Evolutionary conservation across 1,140 invertebrate species (phyloP), one percentile per base, ranked within the genome.

Genomic region (Trinorchestia longiramus): DNA sequence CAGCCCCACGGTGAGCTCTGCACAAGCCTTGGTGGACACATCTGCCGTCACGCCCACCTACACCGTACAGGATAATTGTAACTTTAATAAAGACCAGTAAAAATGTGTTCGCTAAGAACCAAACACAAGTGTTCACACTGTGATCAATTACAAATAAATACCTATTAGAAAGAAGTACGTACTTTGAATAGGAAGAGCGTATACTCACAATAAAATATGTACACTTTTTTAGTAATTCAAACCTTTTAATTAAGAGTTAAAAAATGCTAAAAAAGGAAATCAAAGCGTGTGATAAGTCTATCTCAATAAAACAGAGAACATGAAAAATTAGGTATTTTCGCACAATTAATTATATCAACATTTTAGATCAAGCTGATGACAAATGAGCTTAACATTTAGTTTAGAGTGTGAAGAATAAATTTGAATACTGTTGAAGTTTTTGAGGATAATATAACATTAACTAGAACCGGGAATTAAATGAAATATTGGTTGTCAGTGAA

Each of bases 1-100:
- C 17, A 99, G 97, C 0, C 98, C 98, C 0, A 99, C 97, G 40
- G 99, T 98, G 36, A 99, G 97, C 97, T 99, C 99, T 28, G 99
- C 99, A n/a, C 98, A 99, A 1, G 99, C 98, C 97, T 99, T 57
- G 36, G 95, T 90, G 42, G 87, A 19, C 42, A 95, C 53, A 15
- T 57, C 95, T 62, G 95, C 47, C 43, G 62, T 87, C n/a, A 53
- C 28, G 41, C 95, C 95, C 6, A 77, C 95, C 95, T 95, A 0
- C 15, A 42, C 15, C 41, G 43, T 15, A 42, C 88, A 42, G 36
- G 62, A 3, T 28, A 77, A 36, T 77, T 28, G 62, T 11, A 77
- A 23, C 8, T 77, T 77, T 23, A 36, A 77, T 3, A 77, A 15
- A 11, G 62, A 77, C 6, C 47, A 53, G 6, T 6, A 28, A 77